phyloP scores from a whole-genome alignment of 2,888 invertebrate species.

The Andrena hattorfiana region DNA sequence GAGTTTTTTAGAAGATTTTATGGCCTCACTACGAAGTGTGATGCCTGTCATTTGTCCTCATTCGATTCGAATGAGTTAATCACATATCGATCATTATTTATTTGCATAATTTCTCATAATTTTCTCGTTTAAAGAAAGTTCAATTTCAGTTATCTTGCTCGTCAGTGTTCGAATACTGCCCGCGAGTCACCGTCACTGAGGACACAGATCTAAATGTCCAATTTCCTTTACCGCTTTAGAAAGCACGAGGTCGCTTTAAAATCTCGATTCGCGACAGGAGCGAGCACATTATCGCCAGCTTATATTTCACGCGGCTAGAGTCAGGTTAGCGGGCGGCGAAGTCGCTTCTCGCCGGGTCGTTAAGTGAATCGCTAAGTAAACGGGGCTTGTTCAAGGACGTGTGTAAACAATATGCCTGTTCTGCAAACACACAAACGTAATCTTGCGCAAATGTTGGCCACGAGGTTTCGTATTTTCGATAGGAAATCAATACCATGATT shows the following conservation, averaged over 20 bases:
- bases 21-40: too few species aligned
- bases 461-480: too few species aligned
- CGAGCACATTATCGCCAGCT: conserved; percentile 64
- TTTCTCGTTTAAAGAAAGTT: too few species aligned
- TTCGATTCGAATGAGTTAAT: too few species aligned
- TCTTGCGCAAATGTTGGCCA: background rate
- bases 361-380: conserved; percentile 73
- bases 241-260: conserved; percentile 39
- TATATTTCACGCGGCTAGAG: conserved; percentile 63
- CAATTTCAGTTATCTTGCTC: background rate
- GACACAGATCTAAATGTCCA: background rate
- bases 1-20: too few species aligned
- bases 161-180: background rate
- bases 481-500: too few species aligned
- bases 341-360: conserved; percentile 62
- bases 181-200: background rate
- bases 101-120: too few species aligned
- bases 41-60: too few species aligned
- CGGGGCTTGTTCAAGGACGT: conserved; percentile 65
- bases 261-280: conserved; percentile 65
- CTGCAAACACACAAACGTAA: conserved; percentile 48
- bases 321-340: conserved; percentile 63
- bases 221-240: conserved; percentile 35
- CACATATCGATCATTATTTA: too few species aligned
- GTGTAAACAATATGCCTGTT: conserved; percentile 63